Evolutionary conservation across 2,113 vertebrate species (phyloP), one percentile per base, ranked within the genome.

Genomic region (Ptychochromis oligacanthus): DNA sequence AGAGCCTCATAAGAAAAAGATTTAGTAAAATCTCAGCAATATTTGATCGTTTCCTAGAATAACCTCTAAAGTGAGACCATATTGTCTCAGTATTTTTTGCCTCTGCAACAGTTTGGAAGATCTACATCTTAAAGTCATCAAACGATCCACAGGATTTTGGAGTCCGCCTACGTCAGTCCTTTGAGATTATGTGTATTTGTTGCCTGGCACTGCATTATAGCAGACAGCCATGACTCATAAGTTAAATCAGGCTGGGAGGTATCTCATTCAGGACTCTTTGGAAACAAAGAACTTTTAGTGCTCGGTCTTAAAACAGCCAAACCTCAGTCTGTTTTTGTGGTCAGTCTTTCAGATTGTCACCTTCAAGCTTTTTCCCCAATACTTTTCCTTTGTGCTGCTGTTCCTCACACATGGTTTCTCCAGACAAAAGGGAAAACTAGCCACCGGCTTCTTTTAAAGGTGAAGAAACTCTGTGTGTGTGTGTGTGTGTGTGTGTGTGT

Each of bases 341-440:
- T 91, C 70, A 24, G 81, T 70, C 88, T 81, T 90, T 89, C 83
- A 90, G 88, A 83, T 93, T 83, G 88, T 89, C 89, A 94, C 93
- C 88, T 92, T 89, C 87, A 88, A 89, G 90, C 84, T 89, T 89
- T 88, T 87, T 80, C 86, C 90, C 82, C 87, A 92, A 80, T 83
- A 81, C 81, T 56, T 80, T 75, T 79, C 83, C 62, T 91, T 93
- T 95, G 93, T 92, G 81, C 77, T n/a, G 2, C 55, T 40, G 72
- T 67, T 77, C 78, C 89, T 87, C 78, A 87, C 15, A 10, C 85
- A 80, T 74, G 87, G 64, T 81, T 88, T 86, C 79, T 80, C 60
- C 76, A 82, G 75, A 89, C 91, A 93, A 94, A 93, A 90, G 89
- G 55, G 40, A 86, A 90, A 88, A 92, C 80, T 79, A 79, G 87